Percentiles rank a stretch among this genome's conserved stretches.
Evolutionary conservation across 1,140 invertebrate species (phyloP).

Genomic region (Hypsibius dujardini): DNA sequence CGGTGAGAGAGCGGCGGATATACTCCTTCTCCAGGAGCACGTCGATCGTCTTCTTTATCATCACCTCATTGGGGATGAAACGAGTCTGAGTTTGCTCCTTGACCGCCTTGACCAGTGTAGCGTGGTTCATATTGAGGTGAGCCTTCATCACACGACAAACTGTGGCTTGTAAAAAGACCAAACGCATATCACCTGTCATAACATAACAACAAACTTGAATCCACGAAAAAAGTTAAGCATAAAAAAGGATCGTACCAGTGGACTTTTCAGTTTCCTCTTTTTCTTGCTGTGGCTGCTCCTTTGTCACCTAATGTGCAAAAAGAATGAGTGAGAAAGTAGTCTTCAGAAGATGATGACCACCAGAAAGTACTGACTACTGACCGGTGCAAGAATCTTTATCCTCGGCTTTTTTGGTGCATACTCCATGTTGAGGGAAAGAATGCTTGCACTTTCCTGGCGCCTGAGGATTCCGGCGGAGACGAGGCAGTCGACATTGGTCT

Average conservation of each 20-base stretch:
- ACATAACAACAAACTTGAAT: too few species aligned
- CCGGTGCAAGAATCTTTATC: conserved; percentile 6
- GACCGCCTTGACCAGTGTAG: background rate
- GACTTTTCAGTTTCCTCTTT: conserved; percentile 6
- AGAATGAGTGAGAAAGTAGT: too few species aligned
- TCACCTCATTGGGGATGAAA: background rate
- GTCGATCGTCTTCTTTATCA: conserved; percentile 11
- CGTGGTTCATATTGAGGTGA: background rate
- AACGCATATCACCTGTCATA: background rate
- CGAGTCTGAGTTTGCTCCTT: background rate
- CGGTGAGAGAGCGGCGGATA: background rate
- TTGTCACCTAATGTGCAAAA: background rate
- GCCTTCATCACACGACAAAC: conserved; percentile 7
- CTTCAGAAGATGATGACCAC: too few species aligned
- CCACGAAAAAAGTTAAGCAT: background rate
- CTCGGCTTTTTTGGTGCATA: background rate
- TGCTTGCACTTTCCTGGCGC: background rate
- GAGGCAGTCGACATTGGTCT: background rate
- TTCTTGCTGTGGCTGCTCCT: conserved; percentile 11
- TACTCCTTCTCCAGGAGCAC: conserved; percentile 3
- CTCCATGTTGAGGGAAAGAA: background rate
- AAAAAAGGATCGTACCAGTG: background rate
- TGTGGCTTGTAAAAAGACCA: background rate
- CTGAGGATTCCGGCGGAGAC: background rate
- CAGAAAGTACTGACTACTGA: too few species aligned